Base-by-base conservation (phyloP, 2,797 vertebrate genomes). In the Tolypeutes matacus region DNA sequence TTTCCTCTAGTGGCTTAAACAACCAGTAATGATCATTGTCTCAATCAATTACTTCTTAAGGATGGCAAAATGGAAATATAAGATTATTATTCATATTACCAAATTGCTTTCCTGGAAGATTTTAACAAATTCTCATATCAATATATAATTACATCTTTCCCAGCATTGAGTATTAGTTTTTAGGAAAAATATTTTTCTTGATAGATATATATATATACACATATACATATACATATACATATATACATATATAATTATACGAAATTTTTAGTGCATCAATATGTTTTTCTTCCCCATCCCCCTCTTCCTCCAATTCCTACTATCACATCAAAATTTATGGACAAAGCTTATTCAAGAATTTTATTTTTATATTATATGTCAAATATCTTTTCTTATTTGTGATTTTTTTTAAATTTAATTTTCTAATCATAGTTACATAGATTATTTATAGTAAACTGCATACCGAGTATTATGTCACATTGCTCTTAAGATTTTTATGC, bases 341-440 rank as follows among this genome's bases (percentile, higher is more conserved):
- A 60, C 14, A 87, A 77, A 80, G 2, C 7, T 82, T 62, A 80
- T 13, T 21, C 12, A 7, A 49, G 1, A 70, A 49, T 62, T 86
- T 73, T 73, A 86, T 81, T 94, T 95, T 70, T 46, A 53, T 2
- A 36, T 69, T 95, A 31, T 58, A 31, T 82, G 51, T 56, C 8
- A 89, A 75, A 36, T 31, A 29, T n/a, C 25, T 60, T 86, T 95
- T 12, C 27, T 81, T 25, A 89, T 87, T 87, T 88, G 34, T 67
- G 5, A 15, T 36, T 77, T 21, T 67, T 76, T 89, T 81, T 86
- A 7, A 13, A 67, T 84, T 85, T 12, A 49, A 20, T 82, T 1
- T 27, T 85, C 29, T 62, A 76, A 67, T 29, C 23, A 58, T 49
- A 62, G 27, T 64, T 90, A 75, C 0, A 12, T 75, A 80, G 31